Base-by-base conservation (phyloP, 1,140 invertebrate species). In the Zaprionus kolodkinae region DNA sequence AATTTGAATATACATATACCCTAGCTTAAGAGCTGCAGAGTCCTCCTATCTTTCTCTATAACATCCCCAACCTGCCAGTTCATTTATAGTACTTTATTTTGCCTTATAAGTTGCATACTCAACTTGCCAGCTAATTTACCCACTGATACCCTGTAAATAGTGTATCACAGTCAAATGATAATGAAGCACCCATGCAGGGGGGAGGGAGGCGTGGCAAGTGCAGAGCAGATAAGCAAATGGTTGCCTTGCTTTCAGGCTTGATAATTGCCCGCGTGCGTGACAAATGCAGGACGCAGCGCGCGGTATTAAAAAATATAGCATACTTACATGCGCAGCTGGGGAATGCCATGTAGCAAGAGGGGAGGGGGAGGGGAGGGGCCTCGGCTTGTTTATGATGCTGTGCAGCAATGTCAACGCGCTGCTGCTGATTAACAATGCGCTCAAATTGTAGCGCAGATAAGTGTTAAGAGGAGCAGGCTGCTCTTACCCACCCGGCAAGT, bases 221-320 rank as follows among this genome's bases (percentile, higher is more conserved):
- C 36, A 63, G 50, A 89, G 40, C 40, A 45, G 85, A 89, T 89
- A 89, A 89, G 76, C 81, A 81, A 89, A 89, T 85, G 71, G 78
- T 66, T 59, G 71, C 54, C 73, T 35, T 15, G 72, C 66, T 40
- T 73, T 79, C 21, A 21, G 21, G 67, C 45, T 62, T 10, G 33
- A 35, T 89, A 89, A 89, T 85, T 89, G 70, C 78, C 81, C 66
- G 70, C 65, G 78, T 75, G 72, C 79, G 83, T 86, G 79, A 86
- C 83, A 88, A 89, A 88, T 89, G 85, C 84, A 68, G 64, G 9
- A 57, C 57, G 67, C 54, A 71, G 71, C 55, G 45, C 56, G 69
- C 48, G 78, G 84, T 72, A 89, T 89, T 76, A 69, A 79, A 73
- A 88, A 83, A 13, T 76, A 69, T 76, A 79, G 81, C 84, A 90